Conservation (phyloP, 2,113 vertebrate genomes). For the Misgurnus anguillicaudatus region DNA sequence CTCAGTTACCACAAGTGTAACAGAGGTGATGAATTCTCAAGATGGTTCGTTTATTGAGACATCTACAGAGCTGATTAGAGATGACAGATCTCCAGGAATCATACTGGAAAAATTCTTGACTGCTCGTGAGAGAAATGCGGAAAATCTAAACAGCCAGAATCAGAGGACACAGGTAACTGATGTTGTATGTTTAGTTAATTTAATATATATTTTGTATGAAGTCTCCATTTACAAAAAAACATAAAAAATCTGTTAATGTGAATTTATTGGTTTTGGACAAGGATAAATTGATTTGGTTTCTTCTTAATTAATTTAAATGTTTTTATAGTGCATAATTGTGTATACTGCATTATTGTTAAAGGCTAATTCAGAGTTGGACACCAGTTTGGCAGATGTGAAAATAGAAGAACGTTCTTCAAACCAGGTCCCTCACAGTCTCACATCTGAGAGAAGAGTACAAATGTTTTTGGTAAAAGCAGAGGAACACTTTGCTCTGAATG, state of each 20-base stretch:
- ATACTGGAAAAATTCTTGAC: conserved; percentile 69
- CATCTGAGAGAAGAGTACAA: conserved; percentile 55
- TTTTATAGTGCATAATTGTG: background rate
- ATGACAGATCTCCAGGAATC: conserved; percentile 63
- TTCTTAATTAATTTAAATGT: too few species aligned
- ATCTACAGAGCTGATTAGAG: conserved; percentile 44
- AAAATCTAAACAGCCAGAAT: conserved; percentile 26
- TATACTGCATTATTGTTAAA: background rate
- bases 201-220: too few species aligned
- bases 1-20: conserved; percentile 56
- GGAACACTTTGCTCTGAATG: conserved; percentile 56
- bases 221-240: too few species aligned
- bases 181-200: background rate
- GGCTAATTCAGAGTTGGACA: conserved; percentile 14
- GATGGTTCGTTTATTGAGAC: conserved; percentile 35
- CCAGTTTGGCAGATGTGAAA: conserved; percentile 36
- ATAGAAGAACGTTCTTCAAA: conserved; percentile 39
- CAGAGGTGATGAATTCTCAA: conserved; percentile 53
- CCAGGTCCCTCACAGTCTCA: conserved; percentile 8
- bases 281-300: too few species aligned
- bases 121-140: conserved; percentile 43
- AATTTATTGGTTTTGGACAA: too few species aligned
- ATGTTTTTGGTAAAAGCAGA: conserved; percentile 75
- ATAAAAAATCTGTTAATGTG: too few species aligned
- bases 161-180: conserved; percentile 53